These are phyloP conservation scores for Pleuronectes platessa DNA, from an alignment of 2,113 vertebrate genomes.

Conservation along the genomic window DNA sequence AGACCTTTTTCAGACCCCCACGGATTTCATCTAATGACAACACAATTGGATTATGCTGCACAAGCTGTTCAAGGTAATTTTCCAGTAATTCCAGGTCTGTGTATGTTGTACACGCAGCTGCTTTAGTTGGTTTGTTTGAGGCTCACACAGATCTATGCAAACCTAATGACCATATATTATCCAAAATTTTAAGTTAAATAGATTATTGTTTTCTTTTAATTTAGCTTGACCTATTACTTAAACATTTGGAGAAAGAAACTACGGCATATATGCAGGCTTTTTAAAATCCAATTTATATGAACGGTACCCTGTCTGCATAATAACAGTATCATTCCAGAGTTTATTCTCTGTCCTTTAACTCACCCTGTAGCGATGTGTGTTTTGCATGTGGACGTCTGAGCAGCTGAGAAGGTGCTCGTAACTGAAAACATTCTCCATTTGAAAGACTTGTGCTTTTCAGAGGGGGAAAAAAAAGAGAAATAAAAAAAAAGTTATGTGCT, in stretches of 20 bases:
- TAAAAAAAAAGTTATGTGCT: conserved; percentile 40
- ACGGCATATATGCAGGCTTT: neutral
- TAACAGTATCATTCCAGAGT: neutral
- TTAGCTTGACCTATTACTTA: neutral
- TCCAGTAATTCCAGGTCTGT: conserved; percentile 15
- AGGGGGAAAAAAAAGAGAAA: neutral
- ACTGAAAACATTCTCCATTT: conserved; percentile 57
- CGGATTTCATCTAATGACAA: conserved; percentile 42
- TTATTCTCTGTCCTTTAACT: conserved; percentile 27
- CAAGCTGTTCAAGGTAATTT: conserved; percentile 17
- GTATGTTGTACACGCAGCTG: conserved; percentile 1
- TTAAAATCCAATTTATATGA: neutral
- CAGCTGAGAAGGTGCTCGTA: conserved; percentile 29
- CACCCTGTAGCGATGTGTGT: neutral
- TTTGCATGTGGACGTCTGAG: conserved; percentile 9
- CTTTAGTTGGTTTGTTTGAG: neutral
- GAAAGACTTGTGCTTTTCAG: conserved; percentile 53
- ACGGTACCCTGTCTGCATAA: neutral
- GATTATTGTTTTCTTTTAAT: neutral
- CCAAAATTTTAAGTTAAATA: neutral
- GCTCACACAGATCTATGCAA: neutral
- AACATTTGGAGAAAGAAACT: neutral
- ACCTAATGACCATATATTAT: neutral
- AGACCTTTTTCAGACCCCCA: neutral
- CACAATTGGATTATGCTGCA: conserved; percentile 31